Percentiles rank a stretch among this genome's conserved stretches.
These are phyloP conservation scores for Phallusia fumigata DNA, from an alignment of 23 tunicate genomes.

Conservation along the genomic window DNA sequence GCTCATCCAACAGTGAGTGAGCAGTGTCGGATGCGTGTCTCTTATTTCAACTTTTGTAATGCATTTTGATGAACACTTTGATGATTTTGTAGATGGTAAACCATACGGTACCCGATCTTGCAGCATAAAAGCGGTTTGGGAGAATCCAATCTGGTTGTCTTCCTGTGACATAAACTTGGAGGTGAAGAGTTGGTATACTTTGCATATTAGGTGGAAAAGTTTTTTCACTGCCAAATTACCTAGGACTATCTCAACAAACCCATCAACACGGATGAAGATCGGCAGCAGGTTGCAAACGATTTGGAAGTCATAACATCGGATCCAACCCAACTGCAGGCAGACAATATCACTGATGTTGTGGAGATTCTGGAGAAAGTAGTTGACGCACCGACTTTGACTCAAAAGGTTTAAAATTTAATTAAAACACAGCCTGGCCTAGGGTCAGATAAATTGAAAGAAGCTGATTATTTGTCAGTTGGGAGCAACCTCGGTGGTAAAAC, in stretches of 20 bases:
- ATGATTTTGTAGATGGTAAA: conserved; percentile 25
- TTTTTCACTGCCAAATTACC: neutral
- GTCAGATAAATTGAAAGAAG: no score
- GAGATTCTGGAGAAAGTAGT: conserved; percentile 31
- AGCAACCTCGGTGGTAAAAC: no score
- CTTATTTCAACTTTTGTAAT: no score
- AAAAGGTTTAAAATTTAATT: no score
- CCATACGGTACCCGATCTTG: conserved; percentile 51
- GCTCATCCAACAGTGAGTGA: conserved; percentile 6
- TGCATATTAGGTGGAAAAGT: neutral
- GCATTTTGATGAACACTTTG: no score
- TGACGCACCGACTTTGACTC: conserved; percentile 15
- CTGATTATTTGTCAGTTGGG: no score
- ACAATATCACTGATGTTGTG: conserved; percentile 8
- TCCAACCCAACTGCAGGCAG: conserved; percentile 26
- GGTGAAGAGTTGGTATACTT: conserved; percentile 18
- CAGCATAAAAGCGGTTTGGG: conserved; percentile 42
- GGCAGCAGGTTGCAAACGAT: conserved; percentile 24
- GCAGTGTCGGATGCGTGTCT: no score
- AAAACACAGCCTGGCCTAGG: no score
- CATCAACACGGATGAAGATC: conserved; percentile 12
- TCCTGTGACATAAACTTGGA: conserved; percentile 40
- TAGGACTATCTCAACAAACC: neutral
- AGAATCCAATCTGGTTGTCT: conserved; percentile 52
- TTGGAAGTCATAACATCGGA: conserved; percentile 53